Conservation (phyloP, 2,797 vertebrate genomes). For the Coilia nasus region DNA sequence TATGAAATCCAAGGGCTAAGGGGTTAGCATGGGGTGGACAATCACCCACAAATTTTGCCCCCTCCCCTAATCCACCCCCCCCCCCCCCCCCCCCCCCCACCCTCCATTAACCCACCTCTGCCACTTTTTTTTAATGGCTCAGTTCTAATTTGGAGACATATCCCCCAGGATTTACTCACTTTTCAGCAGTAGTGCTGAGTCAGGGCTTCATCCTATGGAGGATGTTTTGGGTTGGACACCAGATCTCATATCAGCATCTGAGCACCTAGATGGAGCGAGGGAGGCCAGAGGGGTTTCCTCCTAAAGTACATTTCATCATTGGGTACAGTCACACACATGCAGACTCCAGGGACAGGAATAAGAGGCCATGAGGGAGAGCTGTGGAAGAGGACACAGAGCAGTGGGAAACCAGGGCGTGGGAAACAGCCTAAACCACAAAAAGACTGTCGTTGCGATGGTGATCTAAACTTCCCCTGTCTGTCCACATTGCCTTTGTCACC, state of each 20-base stretch:
- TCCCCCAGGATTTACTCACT: constrained; percentile 26
- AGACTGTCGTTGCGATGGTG: not conserved
- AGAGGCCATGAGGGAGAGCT: not conserved
- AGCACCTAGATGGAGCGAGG: not conserved
- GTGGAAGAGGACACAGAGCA: not conserved
- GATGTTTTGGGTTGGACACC: constrained; percentile 4
- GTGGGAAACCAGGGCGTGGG: not conserved
- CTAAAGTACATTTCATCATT: not conserved
- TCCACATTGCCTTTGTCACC: not conserved
- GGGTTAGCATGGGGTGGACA: not conserved
- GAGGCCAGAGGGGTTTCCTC: not conserved
- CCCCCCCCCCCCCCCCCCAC: too few relatives aligned
- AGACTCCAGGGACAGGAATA: not conserved
- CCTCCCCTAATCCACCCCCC: not conserved
- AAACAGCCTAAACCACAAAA: not conserved
- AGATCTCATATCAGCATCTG: not conserved
- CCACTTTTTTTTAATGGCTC: not conserved
- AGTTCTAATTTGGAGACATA: constrained; percentile 9
- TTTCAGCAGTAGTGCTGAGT: constrained; percentile 19
- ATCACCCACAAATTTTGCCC: constrained; percentile 28
- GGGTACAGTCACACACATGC: not conserved
- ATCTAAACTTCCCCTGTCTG: not conserved
- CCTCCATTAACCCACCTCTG: too few relatives aligned
- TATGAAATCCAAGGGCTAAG: constrained; percentile 5
- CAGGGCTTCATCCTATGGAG: not conserved